Conservation (phyloP, 2,797 vertebrate species). For the Gobio occitaniae region DNA sequence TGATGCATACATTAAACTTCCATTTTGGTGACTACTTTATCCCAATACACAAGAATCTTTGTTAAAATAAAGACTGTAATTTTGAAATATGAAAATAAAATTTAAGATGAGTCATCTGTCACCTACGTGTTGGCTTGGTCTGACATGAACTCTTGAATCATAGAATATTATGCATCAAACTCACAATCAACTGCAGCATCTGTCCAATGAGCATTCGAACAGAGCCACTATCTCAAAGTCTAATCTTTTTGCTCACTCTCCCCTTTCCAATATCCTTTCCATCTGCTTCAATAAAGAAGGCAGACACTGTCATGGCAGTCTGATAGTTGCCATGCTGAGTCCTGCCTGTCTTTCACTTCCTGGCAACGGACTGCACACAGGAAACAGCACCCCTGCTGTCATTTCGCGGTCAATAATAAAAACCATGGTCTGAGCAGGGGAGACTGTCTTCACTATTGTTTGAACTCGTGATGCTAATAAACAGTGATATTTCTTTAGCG, state of each 20-base stretch:
- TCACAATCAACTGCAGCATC: conserved; percentile 36
- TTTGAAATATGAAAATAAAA: not conserved
- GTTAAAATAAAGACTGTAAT: not conserved
- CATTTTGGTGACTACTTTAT: not conserved
- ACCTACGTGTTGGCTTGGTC: not conserved
- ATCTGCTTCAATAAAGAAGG: conserved; percentile 67
- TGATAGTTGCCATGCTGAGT: conserved; percentile 75
- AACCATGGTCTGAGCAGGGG: conserved; percentile 72
- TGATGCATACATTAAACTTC: not conserved
- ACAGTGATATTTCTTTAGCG: conserved; percentile 78
- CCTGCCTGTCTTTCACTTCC: conserved; percentile 82
- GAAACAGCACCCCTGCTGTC: conserved; percentile 70
- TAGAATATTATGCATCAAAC: conserved; percentile 42
- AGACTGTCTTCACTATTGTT: conserved; percentile 72
- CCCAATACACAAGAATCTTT: not conserved
- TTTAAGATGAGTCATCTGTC: not conserved
- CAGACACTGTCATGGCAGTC: conserved; percentile 62
- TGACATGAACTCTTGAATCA: not conserved
- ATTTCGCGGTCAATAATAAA: conserved; percentile 79
- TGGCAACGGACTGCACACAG: conserved; percentile 78
- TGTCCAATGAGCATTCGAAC: conserved; percentile 48
- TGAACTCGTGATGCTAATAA: conserved; percentile 82
- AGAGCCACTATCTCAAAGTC: conserved; percentile 57
- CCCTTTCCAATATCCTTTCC: conserved; percentile 75
- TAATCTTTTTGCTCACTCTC: conserved; percentile 73